A percentile compares a stretch with the other conserved stretches of the same genome.
Conservation (phyloP, 2,797 vertebrate genomes). For the Pterois miles region DNA sequence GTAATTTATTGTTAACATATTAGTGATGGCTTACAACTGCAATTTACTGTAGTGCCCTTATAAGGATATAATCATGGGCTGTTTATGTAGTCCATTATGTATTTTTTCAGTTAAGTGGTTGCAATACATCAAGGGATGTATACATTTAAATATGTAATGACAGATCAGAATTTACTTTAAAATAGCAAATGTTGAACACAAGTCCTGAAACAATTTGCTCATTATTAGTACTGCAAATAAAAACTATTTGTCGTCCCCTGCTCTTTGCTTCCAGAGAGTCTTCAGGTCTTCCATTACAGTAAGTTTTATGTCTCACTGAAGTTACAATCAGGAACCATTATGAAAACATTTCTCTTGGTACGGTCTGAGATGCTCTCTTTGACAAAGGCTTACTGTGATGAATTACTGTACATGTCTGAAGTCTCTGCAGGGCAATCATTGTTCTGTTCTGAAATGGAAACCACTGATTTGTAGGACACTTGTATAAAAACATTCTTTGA, state of each 20-base stretch:
- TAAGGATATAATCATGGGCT: too few relatives aligned
- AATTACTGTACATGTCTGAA: background rate
- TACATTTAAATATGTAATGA: too few relatives aligned
- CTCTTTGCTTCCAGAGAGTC: fast-evolving
- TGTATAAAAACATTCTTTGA: background rate
- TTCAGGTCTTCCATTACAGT: background rate
- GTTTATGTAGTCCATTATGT: too few relatives aligned
- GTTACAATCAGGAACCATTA: background rate
- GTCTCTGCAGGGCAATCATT: background rate
- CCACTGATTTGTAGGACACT: background rate
- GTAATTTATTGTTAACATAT: background rate
- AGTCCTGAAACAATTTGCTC: background rate
- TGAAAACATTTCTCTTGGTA: background rate
- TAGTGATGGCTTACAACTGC: background rate
- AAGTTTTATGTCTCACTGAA: background rate
- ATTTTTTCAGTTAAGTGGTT: too few relatives aligned
- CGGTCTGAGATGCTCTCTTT: background rate
- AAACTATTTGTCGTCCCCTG: background rate
- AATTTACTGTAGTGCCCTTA: too few relatives aligned
- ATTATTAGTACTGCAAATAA: background rate
- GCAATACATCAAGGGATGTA: too few relatives aligned
- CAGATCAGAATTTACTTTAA: too few relatives aligned
- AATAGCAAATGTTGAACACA: too few relatives aligned
- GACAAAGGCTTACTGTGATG: background rate
- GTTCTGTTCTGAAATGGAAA: background rate